Evolutionary conservation across 2,888 invertebrate genomes (phyloP).

Genomic region (Zeuzera pyrina): DNA sequence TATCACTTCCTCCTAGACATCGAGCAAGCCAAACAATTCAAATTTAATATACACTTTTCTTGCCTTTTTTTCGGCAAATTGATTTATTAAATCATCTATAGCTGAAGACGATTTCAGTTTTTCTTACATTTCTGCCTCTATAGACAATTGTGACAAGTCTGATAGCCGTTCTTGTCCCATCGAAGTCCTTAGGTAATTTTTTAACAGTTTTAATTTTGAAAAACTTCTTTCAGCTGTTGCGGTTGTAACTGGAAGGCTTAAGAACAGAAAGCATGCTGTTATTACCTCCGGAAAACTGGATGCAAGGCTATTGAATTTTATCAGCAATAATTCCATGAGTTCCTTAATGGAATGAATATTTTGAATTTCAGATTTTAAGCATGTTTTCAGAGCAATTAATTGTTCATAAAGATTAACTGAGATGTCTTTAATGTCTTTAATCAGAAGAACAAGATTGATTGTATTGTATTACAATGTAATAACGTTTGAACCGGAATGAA

Average conservation of each 20-base stretch:
- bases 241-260: slow-evolving; percentile 12
- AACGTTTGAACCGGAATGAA: too few relatives aligned
- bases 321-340: slow-evolving; percentile 1
- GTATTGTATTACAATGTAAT: too few relatives aligned
- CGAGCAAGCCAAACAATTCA: too few relatives aligned
- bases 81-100: slow-evolving; percentile 13
- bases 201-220: slow-evolving; percentile 2
- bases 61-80: slow-evolving; percentile 6
- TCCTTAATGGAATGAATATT: not conserved
- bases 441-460: too few relatives aligned
- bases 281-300: slow-evolving; percentile 8
- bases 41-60: not conserved
- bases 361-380: not conserved
- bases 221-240: slow-evolving; percentile 9
- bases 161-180: slow-evolving; percentile 11
- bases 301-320: slow-evolving; percentile 3
- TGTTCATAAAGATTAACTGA: not conserved
- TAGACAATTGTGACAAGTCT: slow-evolving; percentile 10
- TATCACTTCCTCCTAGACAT: too few relatives aligned
- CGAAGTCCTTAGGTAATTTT: slow-evolving; percentile 1
- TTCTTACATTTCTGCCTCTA: slow-evolving; percentile 11
- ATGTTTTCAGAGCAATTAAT: not conserved
- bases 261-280: slow-evolving; percentile 14
- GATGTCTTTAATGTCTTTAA: not conserved
- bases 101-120: slow-evolving; percentile 2